These are phyloP conservation scores for Julus scanicus DNA, from an alignment of 2,888 invertebrate species.

Conservation along the genomic window DNA sequence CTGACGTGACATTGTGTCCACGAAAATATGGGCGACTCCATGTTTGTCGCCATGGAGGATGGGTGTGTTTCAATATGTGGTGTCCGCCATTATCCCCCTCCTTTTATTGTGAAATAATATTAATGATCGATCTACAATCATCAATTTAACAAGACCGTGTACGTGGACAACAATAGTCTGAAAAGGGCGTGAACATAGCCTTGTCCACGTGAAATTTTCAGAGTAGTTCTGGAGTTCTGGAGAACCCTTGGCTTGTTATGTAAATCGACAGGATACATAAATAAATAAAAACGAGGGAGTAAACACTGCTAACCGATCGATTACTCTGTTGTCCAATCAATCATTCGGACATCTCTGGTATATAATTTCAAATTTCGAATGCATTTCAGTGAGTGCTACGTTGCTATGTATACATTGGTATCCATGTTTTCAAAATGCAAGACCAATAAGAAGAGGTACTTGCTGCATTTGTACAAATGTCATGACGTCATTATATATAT, in stretches of 20 bases:
- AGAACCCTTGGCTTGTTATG: conserved; percentile 17
- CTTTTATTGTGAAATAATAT: conserved; percentile 31
- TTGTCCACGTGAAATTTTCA: background rate
- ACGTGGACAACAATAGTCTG: conserved; percentile 6
- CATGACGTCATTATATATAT: too few species aligned
- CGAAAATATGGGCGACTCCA: background rate
- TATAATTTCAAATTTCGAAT: background rate
- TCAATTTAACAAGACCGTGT: background rate
- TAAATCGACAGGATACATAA: conserved; percentile 25
- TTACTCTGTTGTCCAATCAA: conserved; percentile 5
- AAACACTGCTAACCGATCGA: conserved; percentile 23
- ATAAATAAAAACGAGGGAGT: conserved; percentile 30
- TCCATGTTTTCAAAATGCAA: background rate
- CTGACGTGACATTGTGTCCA: background rate
- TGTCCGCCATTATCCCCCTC: conserved; percentile 13
- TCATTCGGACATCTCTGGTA: background rate
- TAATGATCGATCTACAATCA: conserved; percentile 36
- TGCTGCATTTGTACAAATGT: too few species aligned
- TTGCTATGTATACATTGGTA: background rate
- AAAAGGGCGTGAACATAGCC: conserved; percentile 42
- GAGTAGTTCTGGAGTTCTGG: background rate
- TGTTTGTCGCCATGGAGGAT: background rate
- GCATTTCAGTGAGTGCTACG: background rate
- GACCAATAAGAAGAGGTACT: background rate
- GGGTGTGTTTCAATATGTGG: background rate